These are phyloP conservation scores for Sylvilagus bachmani DNA, from an alignment of 2,113 vertebrate species.

Conservation along the genomic window DNA sequence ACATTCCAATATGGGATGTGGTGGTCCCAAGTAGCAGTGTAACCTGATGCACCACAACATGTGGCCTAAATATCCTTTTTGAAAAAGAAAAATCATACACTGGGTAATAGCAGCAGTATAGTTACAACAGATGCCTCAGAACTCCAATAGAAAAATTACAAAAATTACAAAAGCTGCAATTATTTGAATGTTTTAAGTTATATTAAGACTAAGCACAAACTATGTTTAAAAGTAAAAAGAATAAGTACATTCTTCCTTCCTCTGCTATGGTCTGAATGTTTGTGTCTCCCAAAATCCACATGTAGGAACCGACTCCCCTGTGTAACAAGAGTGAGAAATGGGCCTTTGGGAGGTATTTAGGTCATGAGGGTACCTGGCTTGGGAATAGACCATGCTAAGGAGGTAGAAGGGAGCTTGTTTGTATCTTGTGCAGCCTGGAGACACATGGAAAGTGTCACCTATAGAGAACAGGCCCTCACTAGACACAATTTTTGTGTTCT, in stretches of 20 bases:
- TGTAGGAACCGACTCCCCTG: neutral
- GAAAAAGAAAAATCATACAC: neutral
- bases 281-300: neutral
- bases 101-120: neutral
- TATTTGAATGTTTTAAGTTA: conserved; percentile 33
- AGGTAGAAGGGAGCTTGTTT: neutral
- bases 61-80: neutral
- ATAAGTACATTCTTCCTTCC: accelerated
- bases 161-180: neutral
- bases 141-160: neutral
- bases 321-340: neutral
- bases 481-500: neutral
- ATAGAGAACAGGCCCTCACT: neutral
- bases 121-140: conserved; percentile 19
- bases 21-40: too few relatives aligned
- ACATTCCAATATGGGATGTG: too few relatives aligned
- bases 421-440: neutral
- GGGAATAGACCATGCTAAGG: neutral
- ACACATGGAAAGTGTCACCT: neutral
- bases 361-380: neutral
- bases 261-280: neutral
- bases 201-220: conserved; percentile 12
- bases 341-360: neutral
- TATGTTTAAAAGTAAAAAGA: neutral
- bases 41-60: too few relatives aligned